phyloP scores from a whole-genome alignment of 2,797 vertebrate species.

The Nyctalus aviator region DNA sequence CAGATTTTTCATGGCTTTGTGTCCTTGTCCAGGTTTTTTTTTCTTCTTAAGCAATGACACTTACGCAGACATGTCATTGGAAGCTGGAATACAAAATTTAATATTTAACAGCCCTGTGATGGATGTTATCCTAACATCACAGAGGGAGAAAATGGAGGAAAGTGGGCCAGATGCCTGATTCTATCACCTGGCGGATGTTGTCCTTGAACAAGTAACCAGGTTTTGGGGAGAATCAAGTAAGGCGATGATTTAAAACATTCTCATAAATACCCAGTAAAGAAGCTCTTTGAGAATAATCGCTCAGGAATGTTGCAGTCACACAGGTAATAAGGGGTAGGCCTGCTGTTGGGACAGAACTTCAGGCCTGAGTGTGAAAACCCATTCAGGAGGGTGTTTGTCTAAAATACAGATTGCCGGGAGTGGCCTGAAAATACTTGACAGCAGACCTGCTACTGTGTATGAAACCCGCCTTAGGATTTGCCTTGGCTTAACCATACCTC shows the following conservation, averaged over 20 bases:
- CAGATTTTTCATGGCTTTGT: not conserved
- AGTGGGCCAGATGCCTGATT: not conserved
- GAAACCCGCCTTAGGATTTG: not conserved
- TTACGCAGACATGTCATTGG: not conserved
- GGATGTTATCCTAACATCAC: not conserved
- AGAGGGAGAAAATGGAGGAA: not conserved
- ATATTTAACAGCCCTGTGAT: not conserved
- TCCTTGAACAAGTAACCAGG: not conserved
- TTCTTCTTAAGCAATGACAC: not conserved
- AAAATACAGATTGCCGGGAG: not conserved
- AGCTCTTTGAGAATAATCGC: not conserved
- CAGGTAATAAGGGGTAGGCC: not conserved
- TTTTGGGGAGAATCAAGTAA: not conserved
- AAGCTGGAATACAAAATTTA: not conserved
- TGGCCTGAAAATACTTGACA: not conserved
- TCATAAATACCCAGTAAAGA: not conserved
- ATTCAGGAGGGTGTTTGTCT: not conserved
- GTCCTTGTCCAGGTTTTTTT: not conserved
- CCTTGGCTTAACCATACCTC: not conserved
- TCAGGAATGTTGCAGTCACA: not conserved
- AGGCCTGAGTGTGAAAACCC: not conserved
- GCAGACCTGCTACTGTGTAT: not conserved
- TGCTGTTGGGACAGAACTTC: not conserved
- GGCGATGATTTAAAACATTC: not conserved
- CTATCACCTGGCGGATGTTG: not conserved